Evolutionary conservation across 2,888 invertebrate species (phyloP), one percentile per base, ranked within the genome.

Genomic region (Pristionchus japonicus): DNA sequence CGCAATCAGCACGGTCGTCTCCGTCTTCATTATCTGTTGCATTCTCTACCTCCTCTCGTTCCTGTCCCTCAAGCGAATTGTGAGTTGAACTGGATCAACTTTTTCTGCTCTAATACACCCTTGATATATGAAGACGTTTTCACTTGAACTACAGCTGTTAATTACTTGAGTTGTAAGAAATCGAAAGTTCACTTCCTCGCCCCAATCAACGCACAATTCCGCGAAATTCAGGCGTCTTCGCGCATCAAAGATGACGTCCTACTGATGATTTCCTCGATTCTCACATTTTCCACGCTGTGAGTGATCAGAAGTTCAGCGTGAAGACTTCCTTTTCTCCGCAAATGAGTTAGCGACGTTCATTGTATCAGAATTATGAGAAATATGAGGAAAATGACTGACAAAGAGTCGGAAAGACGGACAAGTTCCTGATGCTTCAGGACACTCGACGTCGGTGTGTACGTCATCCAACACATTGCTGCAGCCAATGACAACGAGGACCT

Each of bases 201-300:
- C 1, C 4, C 17, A 70, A 34, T 31, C 67, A 34, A 17, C 13
- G 1, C 67, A 17, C 31, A 23, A 70, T 34, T 70, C 37, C 4
- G 3, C 17, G 13, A 20, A 27, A 37, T 70, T 70, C 34, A 70
- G 67, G 17, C 37, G 3, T 70, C 67, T 1, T 70, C 67, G 7
- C 23, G 70, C 6, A 17, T 70, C 70, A 70, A 70, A 70, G 70
- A 70, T 40, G 70, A 70, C 70, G 20, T 70, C 3, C 27, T 70
- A 7, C 70, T 70, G 20, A 11, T 70, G 27, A 70, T 70, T 37
- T 70, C 70, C 1, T 70, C 70, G 20, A 37, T 70, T 17, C 7
- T 70, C 20, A 70, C 70, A 37, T 70, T 70, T 20, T 70, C 70
- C 7, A 70, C 70, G 70, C 70, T 70, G 70, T 70, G 20, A 70